A percentile compares a stretch with the other conserved stretches of the same genome.
Evolutionary conservation across 1,140 invertebrate species (phyloP).

Genomic region (Aphelenchoides fujianensis): DNA sequence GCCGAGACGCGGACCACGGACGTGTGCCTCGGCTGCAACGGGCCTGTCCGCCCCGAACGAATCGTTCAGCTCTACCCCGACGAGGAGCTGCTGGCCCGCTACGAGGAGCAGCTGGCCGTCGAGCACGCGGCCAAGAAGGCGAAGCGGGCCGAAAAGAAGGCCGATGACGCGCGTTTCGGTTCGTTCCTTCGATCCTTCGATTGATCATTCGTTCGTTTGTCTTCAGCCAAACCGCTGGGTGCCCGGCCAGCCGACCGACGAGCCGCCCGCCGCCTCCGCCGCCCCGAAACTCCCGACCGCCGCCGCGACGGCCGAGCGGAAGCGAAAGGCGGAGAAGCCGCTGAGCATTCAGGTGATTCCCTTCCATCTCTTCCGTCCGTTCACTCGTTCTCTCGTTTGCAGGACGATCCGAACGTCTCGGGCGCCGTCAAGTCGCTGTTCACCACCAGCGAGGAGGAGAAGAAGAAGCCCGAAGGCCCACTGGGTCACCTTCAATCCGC

Average conservation of each 20-base stretch:
- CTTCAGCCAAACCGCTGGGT: slow-evolving; percentile 20
- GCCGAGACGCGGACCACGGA: slow-evolving; percentile 71
- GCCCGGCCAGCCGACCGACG: neutral
- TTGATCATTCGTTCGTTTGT: no score
- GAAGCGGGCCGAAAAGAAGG: slow-evolving; percentile 50
- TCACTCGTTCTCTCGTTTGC: no score
- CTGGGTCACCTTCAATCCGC: slow-evolving; percentile 96
- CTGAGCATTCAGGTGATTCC: slow-evolving; percentile 69
- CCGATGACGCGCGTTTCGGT: slow-evolving; percentile 29
- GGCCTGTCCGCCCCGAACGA: slow-evolving; percentile 70
- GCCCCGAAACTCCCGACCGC: no score
- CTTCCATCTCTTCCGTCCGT: no score
- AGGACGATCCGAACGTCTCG: slow-evolving; percentile 80
- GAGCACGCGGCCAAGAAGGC: slow-evolving; percentile 67
- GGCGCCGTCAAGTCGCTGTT: slow-evolving; percentile 92
- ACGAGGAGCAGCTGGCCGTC: slow-evolving; percentile 57
- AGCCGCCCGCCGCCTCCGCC: no score
- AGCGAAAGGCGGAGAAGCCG: slow-evolving; percentile 70
- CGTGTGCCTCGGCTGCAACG: slow-evolving; percentile 71
- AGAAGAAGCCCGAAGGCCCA: slow-evolving; percentile 82
- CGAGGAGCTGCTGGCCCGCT: slow-evolving; percentile 69
- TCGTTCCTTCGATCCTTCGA: no score
- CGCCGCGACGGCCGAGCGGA: slow-evolving; percentile 67
- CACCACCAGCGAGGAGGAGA: slow-evolving; percentile 79
- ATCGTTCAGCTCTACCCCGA: slow-evolving; percentile 81